These are phyloP conservation scores for Ophioninae sp. DNA, from an alignment of 2,888 invertebrate genomes.

Conservation along the genomic window DNA sequence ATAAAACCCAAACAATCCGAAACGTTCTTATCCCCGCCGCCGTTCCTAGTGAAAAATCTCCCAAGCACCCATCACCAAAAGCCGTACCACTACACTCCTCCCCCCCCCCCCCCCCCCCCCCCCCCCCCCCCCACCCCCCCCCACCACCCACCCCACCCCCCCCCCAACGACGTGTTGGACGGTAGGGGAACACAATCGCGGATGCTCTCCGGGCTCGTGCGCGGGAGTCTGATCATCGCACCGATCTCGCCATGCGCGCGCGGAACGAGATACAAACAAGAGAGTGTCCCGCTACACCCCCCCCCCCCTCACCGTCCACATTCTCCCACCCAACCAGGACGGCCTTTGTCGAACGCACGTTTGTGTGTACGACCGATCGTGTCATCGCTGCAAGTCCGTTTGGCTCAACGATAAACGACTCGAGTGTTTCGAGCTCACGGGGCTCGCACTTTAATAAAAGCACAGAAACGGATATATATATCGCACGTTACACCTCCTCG, in stretches of 20 bases:
- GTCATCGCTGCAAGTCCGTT: constrained; percentile 69
- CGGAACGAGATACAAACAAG: constrained; percentile 16
- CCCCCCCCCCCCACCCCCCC: neutral
- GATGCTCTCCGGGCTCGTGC: constrained; percentile 39
- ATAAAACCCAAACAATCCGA: too few relatives aligned
- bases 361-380: constrained; percentile 7
- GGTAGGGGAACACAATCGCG: constrained; percentile 44
- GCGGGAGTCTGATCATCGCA: constrained; percentile 43
- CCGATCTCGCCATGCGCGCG: constrained; percentile 25
- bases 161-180: neutral
- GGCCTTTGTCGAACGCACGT: constrained; percentile 53
- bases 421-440: constrained; percentile 66
- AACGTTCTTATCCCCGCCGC: too few relatives aligned
- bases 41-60: too few relatives aligned
- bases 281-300: constrained; percentile 37
- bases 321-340: too few relatives aligned
- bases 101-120: too few relatives aligned
- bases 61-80: too few relatives aligned
- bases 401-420: constrained; percentile 72
- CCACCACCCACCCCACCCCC: neutral
- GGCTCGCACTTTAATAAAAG: constrained; percentile 71
- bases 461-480: constrained; percentile 63
- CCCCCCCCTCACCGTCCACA: too few relatives aligned
- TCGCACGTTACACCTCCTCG: neutral
- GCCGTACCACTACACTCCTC: neutral